phyloP scores from a whole-genome alignment of 2,888 invertebrate species.

The Standfussiana lucernea region DNA sequence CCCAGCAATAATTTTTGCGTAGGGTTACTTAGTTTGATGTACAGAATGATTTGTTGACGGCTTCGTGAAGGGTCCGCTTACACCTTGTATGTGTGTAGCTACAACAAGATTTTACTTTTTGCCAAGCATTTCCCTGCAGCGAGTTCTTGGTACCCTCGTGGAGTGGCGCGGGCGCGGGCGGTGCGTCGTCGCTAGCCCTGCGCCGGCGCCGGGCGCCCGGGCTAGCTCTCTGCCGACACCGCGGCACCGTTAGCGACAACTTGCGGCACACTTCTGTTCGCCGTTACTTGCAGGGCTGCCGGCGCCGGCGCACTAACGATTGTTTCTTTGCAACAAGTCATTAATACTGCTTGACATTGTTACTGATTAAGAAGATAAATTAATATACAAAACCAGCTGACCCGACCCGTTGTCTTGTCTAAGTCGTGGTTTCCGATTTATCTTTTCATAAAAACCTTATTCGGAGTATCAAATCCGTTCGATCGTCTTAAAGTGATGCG shows the following conservation, averaged over 20 bases:
- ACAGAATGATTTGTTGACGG: no score
- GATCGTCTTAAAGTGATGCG: background rate
- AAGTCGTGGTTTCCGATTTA: background rate
- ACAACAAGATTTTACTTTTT: background rate
- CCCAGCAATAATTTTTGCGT: no score
- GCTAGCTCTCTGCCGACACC: slow-evolving; percentile 57
- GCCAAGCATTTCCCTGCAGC: background rate
- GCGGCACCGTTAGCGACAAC: slow-evolving; percentile 68
- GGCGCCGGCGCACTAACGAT: background rate
- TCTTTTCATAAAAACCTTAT: background rate
- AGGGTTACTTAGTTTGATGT: no score
- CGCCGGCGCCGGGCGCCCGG: slow-evolving; percentile 24
- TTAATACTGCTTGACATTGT: background rate
- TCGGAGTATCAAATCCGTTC: background rate
- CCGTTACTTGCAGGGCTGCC: slow-evolving; percentile 67
- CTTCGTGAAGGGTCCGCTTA: no score
- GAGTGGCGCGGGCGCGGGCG: slow-evolving; percentile 1
- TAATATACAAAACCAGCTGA: background rate
- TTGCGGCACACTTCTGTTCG: slow-evolving; percentile 61
- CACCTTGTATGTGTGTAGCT: no score
- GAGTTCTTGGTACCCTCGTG: background rate
- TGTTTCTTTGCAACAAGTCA: background rate
- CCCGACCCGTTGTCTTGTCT: background rate
- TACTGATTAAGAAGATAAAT: background rate
- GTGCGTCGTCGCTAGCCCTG: slow-evolving; percentile 33